Conservation (phyloP, 2,797 vertebrate species). For the Syndactyla subalaris region DNA sequence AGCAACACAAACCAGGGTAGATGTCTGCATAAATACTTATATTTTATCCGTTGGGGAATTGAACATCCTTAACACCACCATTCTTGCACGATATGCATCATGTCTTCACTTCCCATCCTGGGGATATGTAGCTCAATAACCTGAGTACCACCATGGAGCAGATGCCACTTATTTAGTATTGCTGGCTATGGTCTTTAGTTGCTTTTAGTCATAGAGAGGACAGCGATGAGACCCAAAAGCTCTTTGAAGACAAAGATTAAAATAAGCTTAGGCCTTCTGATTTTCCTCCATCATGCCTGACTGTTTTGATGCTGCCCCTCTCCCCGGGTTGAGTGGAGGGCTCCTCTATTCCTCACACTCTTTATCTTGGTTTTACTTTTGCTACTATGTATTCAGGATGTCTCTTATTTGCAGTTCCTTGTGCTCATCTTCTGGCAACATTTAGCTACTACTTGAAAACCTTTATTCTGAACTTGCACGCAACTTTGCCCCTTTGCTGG, state of each 20-base stretch:
- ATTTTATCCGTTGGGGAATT: neutral
- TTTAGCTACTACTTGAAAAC: neutral
- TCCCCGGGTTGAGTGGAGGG: neutral
- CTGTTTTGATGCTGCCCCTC: neutral
- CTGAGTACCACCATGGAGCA: neutral
- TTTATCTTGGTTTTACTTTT: neutral
- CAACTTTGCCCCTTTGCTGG: neutral
- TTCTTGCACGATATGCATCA: neutral
- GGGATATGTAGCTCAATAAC: neutral
- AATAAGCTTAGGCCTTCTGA: neutral
- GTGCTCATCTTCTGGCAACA: neutral
- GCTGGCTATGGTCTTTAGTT: neutral
- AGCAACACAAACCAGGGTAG: neutral
- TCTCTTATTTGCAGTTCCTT: neutral
- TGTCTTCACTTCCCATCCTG: neutral
- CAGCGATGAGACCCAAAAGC: neutral
- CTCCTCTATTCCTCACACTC: neutral
- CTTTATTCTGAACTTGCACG: neutral
- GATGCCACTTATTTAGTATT: neutral
- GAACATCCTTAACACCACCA: neutral
- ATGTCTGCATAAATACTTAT: rapidly evolving
- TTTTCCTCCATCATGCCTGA: neutral
- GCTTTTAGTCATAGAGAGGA: neutral
- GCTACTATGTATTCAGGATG: no score
- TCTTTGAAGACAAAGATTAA: neutral